Conservation (phyloP, 2,888 invertebrate genomes). For the Pollenia amentaria region DNA sequence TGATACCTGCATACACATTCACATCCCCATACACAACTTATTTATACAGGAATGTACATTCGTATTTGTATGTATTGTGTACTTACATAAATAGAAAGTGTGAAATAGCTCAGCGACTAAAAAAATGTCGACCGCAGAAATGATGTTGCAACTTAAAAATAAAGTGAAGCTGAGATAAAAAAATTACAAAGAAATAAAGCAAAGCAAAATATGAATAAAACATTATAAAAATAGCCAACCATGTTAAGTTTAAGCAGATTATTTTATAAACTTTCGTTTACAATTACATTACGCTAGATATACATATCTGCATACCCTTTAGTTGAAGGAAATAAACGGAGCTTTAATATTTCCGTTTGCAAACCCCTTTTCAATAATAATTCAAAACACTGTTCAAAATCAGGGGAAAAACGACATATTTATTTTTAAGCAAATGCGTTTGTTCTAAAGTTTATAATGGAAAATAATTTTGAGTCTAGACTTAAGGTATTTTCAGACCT, state of each 20-base stretch:
- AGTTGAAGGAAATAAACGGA: too few relatives aligned
- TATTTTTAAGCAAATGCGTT: too few relatives aligned
- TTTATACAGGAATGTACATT: not conserved
- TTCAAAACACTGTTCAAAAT: too few relatives aligned
- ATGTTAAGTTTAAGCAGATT: not conserved
- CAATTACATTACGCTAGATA: too few relatives aligned
- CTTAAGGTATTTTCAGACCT: too few relatives aligned
- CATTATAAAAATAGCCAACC: constrained; percentile 11
- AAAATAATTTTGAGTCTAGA: too few relatives aligned
- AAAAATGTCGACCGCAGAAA: constrained; percentile 34
- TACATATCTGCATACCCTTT: too few relatives aligned
- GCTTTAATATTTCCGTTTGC: too few relatives aligned
- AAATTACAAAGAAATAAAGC: not conserved
- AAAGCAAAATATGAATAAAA: constrained; percentile 25
- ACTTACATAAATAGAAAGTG: constrained; percentile 40
- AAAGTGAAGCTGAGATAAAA: constrained; percentile 6
- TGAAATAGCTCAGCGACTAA: constrained; percentile 50
- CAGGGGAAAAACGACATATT: too few relatives aligned
- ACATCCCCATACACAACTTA: not conserved
- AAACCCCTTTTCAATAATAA: too few relatives aligned
- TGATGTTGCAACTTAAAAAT: constrained; percentile 16
- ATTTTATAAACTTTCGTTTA: not conserved
- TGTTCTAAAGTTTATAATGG: too few relatives aligned
- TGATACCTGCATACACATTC: not conserved
- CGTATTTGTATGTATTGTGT: not conserved